phyloP scores from a whole-genome alignment of 2,888 invertebrate species.

The Cyclophora punctaria region DNA sequence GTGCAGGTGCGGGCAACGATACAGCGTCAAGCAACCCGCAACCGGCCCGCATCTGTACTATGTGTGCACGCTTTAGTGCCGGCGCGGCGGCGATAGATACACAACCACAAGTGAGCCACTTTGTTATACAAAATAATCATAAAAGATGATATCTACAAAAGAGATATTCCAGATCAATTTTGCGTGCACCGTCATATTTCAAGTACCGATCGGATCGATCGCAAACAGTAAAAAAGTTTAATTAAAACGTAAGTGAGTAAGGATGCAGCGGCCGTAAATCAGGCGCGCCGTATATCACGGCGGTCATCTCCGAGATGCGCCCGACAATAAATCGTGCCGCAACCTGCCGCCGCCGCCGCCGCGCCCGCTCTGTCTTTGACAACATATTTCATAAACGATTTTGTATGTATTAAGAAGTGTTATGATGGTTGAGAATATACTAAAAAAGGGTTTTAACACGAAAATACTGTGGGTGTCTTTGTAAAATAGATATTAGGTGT shows the following conservation, averaged over 20 bases:
- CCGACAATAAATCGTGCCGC: constrained; percentile 32
- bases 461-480: too few species aligned
- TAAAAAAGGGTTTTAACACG: too few species aligned
- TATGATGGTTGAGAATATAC: too few species aligned
- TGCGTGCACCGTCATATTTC: too few species aligned
- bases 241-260: constrained; percentile 15
- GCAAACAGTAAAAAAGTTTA: constrained; percentile 13
- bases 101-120: not conserved
- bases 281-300: constrained; percentile 34
- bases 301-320: constrained; percentile 27
- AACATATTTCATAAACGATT: not conserved
- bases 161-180: not conserved
- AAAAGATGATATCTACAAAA: not conserved
- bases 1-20: too few species aligned
- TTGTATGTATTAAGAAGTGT: too few species aligned
- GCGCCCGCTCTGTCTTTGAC: not conserved
- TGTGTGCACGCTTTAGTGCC: too few species aligned
- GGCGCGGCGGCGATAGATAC: too few species aligned
- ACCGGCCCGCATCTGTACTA: too few species aligned
- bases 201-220: constrained; percentile 1
- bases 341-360: constrained; percentile 5
- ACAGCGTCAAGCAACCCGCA: too few species aligned
- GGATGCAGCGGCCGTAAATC: constrained; percentile 33
- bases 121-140: not conserved
- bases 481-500: too few species aligned